Percentiles rank a stretch among this genome's conserved stretches.
Conservation (phyloP, 2,888 invertebrate species). For the Oscheius sp. region DNA sequence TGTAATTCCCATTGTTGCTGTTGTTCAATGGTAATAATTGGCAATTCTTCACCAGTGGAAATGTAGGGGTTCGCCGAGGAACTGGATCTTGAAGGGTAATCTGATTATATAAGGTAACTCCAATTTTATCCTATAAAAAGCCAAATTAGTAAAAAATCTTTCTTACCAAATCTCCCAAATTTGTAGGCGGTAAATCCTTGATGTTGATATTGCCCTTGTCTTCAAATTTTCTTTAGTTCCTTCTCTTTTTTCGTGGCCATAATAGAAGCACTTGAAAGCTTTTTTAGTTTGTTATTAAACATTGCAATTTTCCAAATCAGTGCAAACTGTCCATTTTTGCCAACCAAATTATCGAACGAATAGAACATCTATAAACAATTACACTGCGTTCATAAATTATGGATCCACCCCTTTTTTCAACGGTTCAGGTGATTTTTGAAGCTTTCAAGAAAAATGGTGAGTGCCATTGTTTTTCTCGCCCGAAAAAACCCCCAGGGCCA, state of each 20-base stretch:
- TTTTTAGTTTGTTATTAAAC: background rate
- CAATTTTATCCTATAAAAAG: conserved; percentile 1
- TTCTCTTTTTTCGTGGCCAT: background rate
- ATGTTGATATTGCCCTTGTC: background rate
- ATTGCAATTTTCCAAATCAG: conserved; percentile 19
- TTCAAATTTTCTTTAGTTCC: background rate
- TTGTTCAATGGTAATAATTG: too few relatives aligned
- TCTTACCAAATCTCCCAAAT: background rate
- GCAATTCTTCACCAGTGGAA: background rate
- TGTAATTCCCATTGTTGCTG: too few relatives aligned
- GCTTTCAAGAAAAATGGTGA: too few relatives aligned
- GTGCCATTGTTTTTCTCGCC: too few relatives aligned
- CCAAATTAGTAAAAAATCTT: background rate
- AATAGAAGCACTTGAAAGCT: background rate
- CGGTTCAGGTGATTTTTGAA: too few relatives aligned
- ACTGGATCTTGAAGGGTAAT: conserved; percentile 16
- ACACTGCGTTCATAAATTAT: too few relatives aligned
- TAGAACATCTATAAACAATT: conserved; percentile 14
- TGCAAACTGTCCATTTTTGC: background rate
- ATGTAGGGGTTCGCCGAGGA: background rate
- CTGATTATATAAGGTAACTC: conserved; percentile 7
- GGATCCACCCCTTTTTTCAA: too few relatives aligned
- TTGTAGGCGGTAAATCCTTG: background rate
- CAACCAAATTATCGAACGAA: background rate
- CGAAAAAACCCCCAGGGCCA: too few relatives aligned